phyloP scores from a whole-genome alignment of 2,797 vertebrate genomes.

The Semaprochilodus insignis region DNA sequence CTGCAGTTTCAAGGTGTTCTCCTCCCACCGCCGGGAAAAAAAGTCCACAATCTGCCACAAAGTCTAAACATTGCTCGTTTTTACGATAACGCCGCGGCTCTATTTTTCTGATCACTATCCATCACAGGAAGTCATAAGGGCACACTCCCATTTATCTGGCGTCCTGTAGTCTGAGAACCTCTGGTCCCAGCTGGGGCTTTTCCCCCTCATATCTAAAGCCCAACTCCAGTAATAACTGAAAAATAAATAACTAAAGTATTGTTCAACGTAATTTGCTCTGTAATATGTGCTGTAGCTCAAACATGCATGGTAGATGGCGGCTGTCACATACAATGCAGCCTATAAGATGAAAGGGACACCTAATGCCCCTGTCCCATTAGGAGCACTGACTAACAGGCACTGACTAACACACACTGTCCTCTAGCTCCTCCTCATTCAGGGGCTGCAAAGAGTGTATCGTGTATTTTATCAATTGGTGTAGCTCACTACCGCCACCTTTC shows the following conservation, averaged over 20 bases:
- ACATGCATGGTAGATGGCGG: neutral
- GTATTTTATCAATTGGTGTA: neutral
- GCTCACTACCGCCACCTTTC: neutral
- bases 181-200: slow-evolving; percentile 11
- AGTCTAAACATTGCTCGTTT: slow-evolving; percentile 54
- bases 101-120: slow-evolving; percentile 57
- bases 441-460: too few relatives aligned
- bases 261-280: neutral
- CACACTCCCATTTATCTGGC: slow-evolving; percentile 50
- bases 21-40: slow-evolving; percentile 19
- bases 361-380: neutral
- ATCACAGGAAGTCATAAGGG: slow-evolving; percentile 47
- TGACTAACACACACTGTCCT: neutral
- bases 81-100: slow-evolving; percentile 33
- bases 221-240: neutral
- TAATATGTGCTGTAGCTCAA: neutral
- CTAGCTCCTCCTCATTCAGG: neutral
- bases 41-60: slow-evolving; percentile 50
- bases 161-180: slow-evolving; percentile 51
- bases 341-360: neutral
- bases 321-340: neutral
- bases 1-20: neutral
- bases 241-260: neutral
- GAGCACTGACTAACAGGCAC: too few relatives aligned
- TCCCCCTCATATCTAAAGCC: neutral